phyloP scores from a whole-genome alignment of 2,797 vertebrate genomes.

The Pseudochaenichthys georgianus region DNA sequence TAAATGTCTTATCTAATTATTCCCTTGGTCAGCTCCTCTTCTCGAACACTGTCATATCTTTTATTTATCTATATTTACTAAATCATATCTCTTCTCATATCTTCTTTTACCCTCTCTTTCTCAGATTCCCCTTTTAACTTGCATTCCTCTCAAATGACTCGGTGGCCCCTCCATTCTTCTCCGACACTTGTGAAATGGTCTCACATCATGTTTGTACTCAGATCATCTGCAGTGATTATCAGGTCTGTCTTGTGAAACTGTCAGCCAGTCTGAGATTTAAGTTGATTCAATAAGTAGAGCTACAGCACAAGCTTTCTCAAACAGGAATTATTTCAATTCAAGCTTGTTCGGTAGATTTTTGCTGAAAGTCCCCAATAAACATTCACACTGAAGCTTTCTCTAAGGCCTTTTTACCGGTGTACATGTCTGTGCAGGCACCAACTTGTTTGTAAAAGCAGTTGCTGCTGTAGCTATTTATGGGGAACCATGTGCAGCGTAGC shows the following conservation, averaged over 20 bases:
- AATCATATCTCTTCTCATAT: slow-evolving; percentile 5
- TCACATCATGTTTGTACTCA: slow-evolving; percentile 20
- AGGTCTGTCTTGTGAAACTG: slow-evolving; percentile 35
- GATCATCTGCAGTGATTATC: slow-evolving; percentile 52
- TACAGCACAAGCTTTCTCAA: not conserved
- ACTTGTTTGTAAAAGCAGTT: slow-evolving; percentile 55
- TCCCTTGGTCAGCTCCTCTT: slow-evolving; percentile 34
- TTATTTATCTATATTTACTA: not conserved
- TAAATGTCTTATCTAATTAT: slow-evolving; percentile 55
- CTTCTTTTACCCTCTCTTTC: slow-evolving; percentile 5
- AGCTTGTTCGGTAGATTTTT: slow-evolving; percentile 8
- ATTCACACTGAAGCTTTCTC: slow-evolving; percentile 10
- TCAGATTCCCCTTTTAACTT: not conserved
- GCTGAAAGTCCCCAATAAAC: slow-evolving; percentile 14
- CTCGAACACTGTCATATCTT: not conserved
- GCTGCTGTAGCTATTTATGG: slow-evolving; percentile 66
- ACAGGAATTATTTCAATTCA: not conserved
- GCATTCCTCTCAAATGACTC: not conserved
- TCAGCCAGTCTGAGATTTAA: slow-evolving; percentile 45
- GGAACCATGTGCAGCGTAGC: slow-evolving; percentile 37
- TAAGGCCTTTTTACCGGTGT: slow-evolving; percentile 28
- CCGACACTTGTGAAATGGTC: slow-evolving; percentile 8
- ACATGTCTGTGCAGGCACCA: slow-evolving; percentile 20
- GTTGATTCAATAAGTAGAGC: slow-evolving; percentile 4
- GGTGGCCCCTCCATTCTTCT: not conserved